Conservation (phyloP, 2,797 vertebrate genomes). For the Telmatherina bonti region DNA sequence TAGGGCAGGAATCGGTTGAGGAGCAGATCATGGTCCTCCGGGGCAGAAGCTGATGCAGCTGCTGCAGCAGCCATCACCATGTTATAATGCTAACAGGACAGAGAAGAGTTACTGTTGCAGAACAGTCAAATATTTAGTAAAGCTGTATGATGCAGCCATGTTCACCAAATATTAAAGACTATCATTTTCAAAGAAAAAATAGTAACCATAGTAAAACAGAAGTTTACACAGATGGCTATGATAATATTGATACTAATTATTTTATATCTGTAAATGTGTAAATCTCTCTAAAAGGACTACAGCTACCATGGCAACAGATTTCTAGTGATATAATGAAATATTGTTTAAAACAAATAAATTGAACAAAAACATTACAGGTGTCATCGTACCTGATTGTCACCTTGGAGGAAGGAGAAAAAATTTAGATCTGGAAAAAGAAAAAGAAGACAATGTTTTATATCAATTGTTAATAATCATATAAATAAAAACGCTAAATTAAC, state of each 20-base stretch:
- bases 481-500: not conserved
- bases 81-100: slow-evolving; percentile 90
- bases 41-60: slow-evolving; percentile 87
- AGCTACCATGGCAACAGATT: too few species aligned
- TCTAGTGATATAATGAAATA: too few species aligned
- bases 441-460: not conserved
- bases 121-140: not conserved
- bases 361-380: not conserved
- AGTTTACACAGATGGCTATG: too few species aligned
- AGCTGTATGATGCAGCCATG: not conserved
- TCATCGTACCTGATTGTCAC: slow-evolving; percentile 94
- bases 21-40: slow-evolving; percentile 95
- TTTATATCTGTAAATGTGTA: too few species aligned
- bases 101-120: slow-evolving; percentile 3
- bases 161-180: not conserved
- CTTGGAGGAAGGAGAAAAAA: slow-evolving; percentile 99
- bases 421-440: slow-evolving; percentile 88
- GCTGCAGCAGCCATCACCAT: slow-evolving; percentile 96
- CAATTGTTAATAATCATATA: not conserved
- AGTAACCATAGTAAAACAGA: not conserved
- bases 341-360: not conserved
- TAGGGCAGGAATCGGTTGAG: slow-evolving; percentile 95
- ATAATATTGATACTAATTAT: too few species aligned
- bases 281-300: too few species aligned
- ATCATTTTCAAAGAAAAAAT: not conserved